Evolutionary conservation across 2,888 invertebrate genomes (phyloP).

Genomic region (Spilarctia lutea): DNA sequence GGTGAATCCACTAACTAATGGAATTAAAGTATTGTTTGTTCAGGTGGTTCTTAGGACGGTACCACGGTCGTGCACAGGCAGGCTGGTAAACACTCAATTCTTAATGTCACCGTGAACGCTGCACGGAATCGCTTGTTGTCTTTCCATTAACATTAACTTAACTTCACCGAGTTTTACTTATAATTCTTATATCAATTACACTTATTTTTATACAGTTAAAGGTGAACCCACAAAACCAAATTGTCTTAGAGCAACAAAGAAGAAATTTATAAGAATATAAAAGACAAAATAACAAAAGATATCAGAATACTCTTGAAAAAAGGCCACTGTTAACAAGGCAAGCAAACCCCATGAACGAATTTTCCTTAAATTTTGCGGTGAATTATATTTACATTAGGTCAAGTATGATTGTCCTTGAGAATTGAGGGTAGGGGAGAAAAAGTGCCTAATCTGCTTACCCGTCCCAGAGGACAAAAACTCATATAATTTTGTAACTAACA

Average conservation of each 20-base stretch:
- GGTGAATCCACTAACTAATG: conserved; percentile 56
- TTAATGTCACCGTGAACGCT: conserved; percentile 3
- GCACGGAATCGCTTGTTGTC: conserved; percentile 45
- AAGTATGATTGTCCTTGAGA: conserved; percentile 54
- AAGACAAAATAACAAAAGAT: conserved; percentile 25
- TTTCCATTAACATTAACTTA: conserved; percentile 55
- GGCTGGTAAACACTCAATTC: conserved; percentile 47
- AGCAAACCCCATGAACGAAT: conserved; percentile 43
- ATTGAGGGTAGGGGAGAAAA: conserved; percentile 41
- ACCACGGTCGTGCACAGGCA: conserved; percentile 23
- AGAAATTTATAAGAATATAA: conserved; percentile 26
- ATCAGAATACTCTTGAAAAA: conserved; percentile 23
- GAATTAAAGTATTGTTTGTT: conserved; percentile 70
- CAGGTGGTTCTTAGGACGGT: conserved; percentile 55
- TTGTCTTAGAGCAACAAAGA: conserved; percentile 36
- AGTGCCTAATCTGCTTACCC: conserved; percentile 38
- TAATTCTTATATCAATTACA: conserved; percentile 33
- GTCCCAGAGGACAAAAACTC: conserved; percentile 18
- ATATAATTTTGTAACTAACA: conserved; percentile 33
- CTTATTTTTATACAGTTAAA: conserved; percentile 34
- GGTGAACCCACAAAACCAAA: conserved; percentile 38
- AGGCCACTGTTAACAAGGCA: conserved; percentile 26
- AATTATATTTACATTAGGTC: conserved; percentile 57
- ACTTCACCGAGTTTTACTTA: conserved; percentile 32
- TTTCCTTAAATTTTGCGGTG: conserved; percentile 48